Base-by-base conservation (phyloP, 1,140 invertebrate species). In the Drosophila sturtevanti region DNA sequence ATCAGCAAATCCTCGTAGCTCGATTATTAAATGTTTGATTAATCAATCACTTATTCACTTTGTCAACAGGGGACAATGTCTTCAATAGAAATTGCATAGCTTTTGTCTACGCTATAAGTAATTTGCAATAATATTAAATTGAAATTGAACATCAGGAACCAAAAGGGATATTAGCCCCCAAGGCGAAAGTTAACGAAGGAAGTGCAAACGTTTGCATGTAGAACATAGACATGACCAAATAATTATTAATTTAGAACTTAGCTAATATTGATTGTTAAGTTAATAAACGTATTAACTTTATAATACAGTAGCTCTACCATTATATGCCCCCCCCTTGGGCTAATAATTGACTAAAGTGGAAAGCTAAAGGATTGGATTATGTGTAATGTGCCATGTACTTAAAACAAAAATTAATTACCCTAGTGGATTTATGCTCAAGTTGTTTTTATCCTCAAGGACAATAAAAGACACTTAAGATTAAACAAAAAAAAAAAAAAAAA, bases 401-500 rank as follows among this genome's bases (percentile, higher is more conserved):
- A 65, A 69, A 77, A 81, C 68, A 78, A 18, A 78, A 68, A 70
- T 81, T 81, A 86, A 85, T 78, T 85, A 70, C 27, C 55, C 18
- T 48, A 14, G 21, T 54, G 35, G 48, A 63, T 63, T 63, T 55
- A 61, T 34, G 56, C 37, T 21, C 35, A 48, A 48, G 41, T 48
- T 9, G 22, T 7, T 31, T 7, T 31, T 31, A 6, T 31, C 27
- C 27, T 6, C 27, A 31, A 1, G 5, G 52, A 78, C 73, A 73
- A 66, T 72, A 74, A 74, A 82, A 71, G 48, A 66, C 78, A 81
- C 78, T 85, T 78, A 67, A 81, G 81, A 86, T 85, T 85, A 84
- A 18, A 44, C 6, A 9, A 18, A 44, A 44, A 44, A 18, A 48
- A 85, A n/a, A n/a, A n/a, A n/a, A n/a, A n/a, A n/a, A n/a, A n/a